Base-by-base conservation (phyloP, 2,797 vertebrate genomes). In the Sebastiscus albofasciatus region DNA sequence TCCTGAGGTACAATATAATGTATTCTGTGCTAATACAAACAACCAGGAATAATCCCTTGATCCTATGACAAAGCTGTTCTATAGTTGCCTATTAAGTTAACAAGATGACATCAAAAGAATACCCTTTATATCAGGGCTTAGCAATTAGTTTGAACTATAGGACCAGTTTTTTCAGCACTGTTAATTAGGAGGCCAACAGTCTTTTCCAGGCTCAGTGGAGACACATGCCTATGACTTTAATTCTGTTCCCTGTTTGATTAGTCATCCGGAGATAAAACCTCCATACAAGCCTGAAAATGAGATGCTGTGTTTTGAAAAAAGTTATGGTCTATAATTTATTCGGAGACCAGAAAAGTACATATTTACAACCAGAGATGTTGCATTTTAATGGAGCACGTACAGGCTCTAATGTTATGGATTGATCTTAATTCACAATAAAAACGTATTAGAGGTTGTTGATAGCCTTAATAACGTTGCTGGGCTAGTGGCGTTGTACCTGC, bases 61-160 rank as follows among this genome's bases (percentile, higher is more conserved):
- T 58, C 34, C 18, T 18, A 22, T 27, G 14, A 49, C 42, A 67
- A 26, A 8, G 29, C 7, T 4, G 8, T 46, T 31, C 22, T 67
- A 29, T 24, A 46, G 26, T 8, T 22, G 33, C 10, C 33, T 66
- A 4, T 65, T 61, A 26, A 65, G 36, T 52, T 26, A 62, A 80
- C 26, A 75, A 78, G 31, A 24, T 61, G 20, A 60, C 55, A 75
- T 67, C 20, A 71, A 61, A 54, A 58, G 58, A 66, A 67, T 24
- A 69, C 3, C 27, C 34, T 34, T 67, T 55, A 67, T 33, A 60
- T 46, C 27, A 49, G 27, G 46, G n/a, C 22, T 24, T 27, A 33
- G 27, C 24, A 72, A n/a, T 67, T 56, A 36, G 56, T 24, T 82
- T 56, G 7, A 60, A 3, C 58, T 16, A 49, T 5, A 27, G 33